A percentile compares a stretch with the other conserved stretches of the same genome.
phyloP scores from a whole-genome alignment of 2,888 invertebrate species.

The Cantharis rustica region DNA sequence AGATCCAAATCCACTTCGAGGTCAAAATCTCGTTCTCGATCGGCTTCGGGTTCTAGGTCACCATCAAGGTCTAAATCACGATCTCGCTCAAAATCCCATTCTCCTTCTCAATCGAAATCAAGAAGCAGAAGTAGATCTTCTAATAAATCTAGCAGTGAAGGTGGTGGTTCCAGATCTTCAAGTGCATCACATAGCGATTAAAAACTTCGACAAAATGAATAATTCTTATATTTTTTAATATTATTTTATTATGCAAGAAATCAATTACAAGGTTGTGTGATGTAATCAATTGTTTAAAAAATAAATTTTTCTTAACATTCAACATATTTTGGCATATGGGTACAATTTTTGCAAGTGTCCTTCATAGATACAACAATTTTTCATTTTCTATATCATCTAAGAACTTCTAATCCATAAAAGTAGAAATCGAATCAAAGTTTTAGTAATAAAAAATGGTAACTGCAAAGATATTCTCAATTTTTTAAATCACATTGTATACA shows the following conservation, averaged over 20 bases:
- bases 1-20: slow-evolving; percentile 49
- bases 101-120: slow-evolving; percentile 47
- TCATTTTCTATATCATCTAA: neutral
- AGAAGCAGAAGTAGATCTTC: slow-evolving; percentile 25
- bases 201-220: neutral
- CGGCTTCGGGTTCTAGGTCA: slow-evolving; percentile 46
- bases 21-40: slow-evolving; percentile 51
- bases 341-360: neutral
- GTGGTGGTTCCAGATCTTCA: neutral
- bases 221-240: neutral
- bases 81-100: slow-evolving; percentile 51
- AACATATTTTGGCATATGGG: neutral
- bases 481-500: neutral
- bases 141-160: slow-evolving; percentile 16
- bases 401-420: neutral
- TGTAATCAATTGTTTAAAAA: neutral
- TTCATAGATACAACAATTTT: neutral
- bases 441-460: neutral
- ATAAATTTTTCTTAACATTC: neutral
- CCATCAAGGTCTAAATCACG: slow-evolving; percentile 44
- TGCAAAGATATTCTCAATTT: neutral
- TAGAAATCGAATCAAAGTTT: neutral
- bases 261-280: neutral
- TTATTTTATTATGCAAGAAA: neutral
- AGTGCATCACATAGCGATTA: slow-evolving; percentile 9